phyloP scores from a whole-genome alignment of 1,140 invertebrate species.

The Zaprionus davidi region DNA sequence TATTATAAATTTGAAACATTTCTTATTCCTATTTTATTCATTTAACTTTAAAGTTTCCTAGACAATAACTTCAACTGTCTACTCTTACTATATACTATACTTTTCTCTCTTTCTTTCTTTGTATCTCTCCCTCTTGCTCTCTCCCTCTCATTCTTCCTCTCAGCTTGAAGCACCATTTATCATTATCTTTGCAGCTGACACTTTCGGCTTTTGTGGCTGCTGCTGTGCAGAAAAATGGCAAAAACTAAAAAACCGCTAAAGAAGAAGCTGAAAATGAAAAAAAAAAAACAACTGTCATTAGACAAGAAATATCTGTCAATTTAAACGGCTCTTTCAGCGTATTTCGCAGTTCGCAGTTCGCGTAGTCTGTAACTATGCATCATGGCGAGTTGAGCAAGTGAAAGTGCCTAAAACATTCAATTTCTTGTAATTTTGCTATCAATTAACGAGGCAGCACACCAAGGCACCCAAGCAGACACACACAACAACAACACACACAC shows the following conservation, averaged over 20 bases:
- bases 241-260: conserved; percentile 17
- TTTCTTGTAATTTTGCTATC: conserved; percentile 77
- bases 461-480: conserved; percentile 1
- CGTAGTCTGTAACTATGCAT: conserved; percentile 31
- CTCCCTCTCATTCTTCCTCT: neutral
- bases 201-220: conserved; percentile 31
- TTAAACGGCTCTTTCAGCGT: conserved; percentile 48
- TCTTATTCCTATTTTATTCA: neutral
- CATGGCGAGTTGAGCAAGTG: conserved; percentile 53
- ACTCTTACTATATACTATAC: neutral
- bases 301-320: conserved; percentile 50
- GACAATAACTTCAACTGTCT: conserved; percentile 12
- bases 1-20: neutral
- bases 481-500: neutral
- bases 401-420: conserved; percentile 75
- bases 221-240: conserved; percentile 26
- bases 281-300: conserved; percentile 36
- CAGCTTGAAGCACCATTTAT: conserved; percentile 38
- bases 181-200: conserved; percentile 41
- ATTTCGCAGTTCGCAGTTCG: conserved; percentile 1
- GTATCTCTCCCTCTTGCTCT: neutral
- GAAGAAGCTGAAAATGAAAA: conserved; percentile 9
- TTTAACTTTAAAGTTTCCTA: neutral
- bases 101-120: neutral
- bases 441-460: conserved; percentile 69